A percentile compares a stretch with the other conserved stretches of the same genome.
Conservation (phyloP, 2,113 vertebrate genomes). For the Syngnathus floridae region DNA sequence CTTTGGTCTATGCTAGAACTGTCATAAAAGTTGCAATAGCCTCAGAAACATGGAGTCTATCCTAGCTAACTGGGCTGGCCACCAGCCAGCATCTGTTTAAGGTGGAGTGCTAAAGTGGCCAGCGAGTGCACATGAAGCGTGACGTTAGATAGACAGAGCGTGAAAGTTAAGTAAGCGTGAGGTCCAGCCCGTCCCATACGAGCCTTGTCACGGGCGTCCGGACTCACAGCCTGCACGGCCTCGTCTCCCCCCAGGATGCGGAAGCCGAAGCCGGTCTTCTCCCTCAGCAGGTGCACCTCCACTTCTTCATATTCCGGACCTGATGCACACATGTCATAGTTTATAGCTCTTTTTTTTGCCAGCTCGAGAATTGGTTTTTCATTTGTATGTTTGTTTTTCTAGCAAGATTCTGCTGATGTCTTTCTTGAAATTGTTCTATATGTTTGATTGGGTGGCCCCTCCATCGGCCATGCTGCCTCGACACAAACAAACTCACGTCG, state of each 20-base stretch:
- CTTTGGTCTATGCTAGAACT: too few relatives aligned
- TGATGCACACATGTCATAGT: conserved; percentile 35
- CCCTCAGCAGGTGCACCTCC: conserved; percentile 94
- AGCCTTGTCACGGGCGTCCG: conserved; percentile 78
- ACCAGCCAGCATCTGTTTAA: too few relatives aligned
- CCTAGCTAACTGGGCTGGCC: too few relatives aligned
- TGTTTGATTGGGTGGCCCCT: too few relatives aligned
- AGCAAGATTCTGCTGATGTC: too few relatives aligned
- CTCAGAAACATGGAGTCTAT: too few relatives aligned
- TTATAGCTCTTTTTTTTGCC: background rate
- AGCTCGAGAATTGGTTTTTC: background rate
- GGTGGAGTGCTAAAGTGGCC: background rate
- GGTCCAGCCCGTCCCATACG: conserved; percentile 74
- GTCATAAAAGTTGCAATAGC: too few relatives aligned
- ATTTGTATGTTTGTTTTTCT: background rate
- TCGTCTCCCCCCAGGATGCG: conserved; percentile 98
- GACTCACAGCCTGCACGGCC: conserved; percentile 98
- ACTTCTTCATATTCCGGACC: conserved; percentile 93
- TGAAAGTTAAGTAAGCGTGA: conserved; percentile 48
- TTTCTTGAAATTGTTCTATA: too few relatives aligned
- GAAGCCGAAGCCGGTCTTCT: conserved; percentile 98
- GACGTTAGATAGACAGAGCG: conserved; percentile 24
- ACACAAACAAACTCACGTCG: conserved; percentile 69
- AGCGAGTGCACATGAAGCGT: conserved; percentile 12
- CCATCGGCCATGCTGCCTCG: too few relatives aligned